Conservation (phyloP, 1,140 invertebrate species). For the Drosophila grimshawi region DNA sequence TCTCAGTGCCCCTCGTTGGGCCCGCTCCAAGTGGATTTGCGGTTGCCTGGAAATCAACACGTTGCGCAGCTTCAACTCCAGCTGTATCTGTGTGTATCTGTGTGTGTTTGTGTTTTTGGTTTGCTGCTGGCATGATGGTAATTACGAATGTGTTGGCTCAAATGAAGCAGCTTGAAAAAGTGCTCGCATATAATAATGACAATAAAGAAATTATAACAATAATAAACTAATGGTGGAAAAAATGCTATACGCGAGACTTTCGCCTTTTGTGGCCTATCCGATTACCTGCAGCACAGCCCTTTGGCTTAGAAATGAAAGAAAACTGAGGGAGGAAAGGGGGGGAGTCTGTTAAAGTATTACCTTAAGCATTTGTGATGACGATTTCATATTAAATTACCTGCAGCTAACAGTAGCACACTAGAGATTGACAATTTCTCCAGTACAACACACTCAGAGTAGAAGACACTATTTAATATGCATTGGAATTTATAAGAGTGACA, state of each 20-base stretch:
- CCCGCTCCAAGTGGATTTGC: slow-evolving; percentile 76
- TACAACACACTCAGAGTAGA: background rate
- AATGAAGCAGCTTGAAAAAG: slow-evolving; percentile 47
- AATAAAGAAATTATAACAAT: slow-evolving; percentile 82
- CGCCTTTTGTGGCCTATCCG: slow-evolving; percentile 71
- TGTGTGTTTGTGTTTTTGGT: slow-evolving; percentile 9
- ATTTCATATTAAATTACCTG: slow-evolving; percentile 39
- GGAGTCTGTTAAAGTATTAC: background rate
- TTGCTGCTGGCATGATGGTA: slow-evolving; percentile 41
- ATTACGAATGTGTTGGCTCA: slow-evolving; percentile 55
- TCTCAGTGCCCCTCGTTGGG: slow-evolving; percentile 56
- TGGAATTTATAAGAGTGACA: background rate
- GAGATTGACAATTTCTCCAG: background rate
- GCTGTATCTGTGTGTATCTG: background rate
- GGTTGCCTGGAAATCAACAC: slow-evolving; percentile 74
- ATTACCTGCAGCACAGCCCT: slow-evolving; percentile 57
- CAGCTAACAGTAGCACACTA: slow-evolving; percentile 16
- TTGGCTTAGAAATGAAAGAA: slow-evolving; percentile 19
- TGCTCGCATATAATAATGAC: slow-evolving; percentile 65
- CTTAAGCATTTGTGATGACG: slow-evolving; percentile 22
- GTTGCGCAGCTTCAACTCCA: slow-evolving; percentile 36
- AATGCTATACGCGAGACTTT: slow-evolving; percentile 59
- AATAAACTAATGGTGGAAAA: slow-evolving; percentile 68
- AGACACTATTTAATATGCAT: background rate
- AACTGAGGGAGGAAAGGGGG: background rate